Conservation (phyloP, 2,888 invertebrate species). For the Chironomus riparius region DNA sequence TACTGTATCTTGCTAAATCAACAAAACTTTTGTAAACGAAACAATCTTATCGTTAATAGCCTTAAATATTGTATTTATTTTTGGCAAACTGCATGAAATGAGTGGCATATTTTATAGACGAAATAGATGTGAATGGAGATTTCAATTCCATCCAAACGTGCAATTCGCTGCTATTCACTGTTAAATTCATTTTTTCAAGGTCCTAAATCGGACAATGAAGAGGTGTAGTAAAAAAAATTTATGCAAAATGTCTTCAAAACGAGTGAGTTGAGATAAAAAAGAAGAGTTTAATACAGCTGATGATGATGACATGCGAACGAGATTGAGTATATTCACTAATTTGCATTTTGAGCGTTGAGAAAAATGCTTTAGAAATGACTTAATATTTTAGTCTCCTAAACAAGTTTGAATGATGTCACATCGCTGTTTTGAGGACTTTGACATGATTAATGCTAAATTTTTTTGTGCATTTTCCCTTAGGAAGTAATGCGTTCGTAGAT, state of each 20-base stretch:
- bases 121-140: too few relatives aligned
- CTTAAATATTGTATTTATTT: too few relatives aligned
- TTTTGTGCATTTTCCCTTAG: too few relatives aligned
- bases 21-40: too few relatives aligned
- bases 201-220: not conserved
- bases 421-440: not conserved
- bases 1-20: too few relatives aligned
- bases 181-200: not conserved
- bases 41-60: too few relatives aligned
- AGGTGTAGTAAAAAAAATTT: not conserved
- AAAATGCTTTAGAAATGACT: not conserved
- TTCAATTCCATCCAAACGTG: too few relatives aligned
- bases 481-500: too few relatives aligned
- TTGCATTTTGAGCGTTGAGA: conserved; percentile 5
- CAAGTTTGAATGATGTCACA: not conserved
- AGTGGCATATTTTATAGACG: too few relatives aligned
- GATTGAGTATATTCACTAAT: not conserved
- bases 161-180: too few relatives aligned
- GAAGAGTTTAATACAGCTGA: not conserved
- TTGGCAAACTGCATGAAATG: too few relatives aligned
- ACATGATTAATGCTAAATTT: not conserved
- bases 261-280: not conserved
- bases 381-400: not conserved
- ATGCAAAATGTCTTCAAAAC: not conserved
- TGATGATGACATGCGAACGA: not conserved